Evolutionary conservation across 2,113 vertebrate genomes (phyloP), one percentile per base, ranked within the genome.

Genomic region (Mola mola): DNA sequence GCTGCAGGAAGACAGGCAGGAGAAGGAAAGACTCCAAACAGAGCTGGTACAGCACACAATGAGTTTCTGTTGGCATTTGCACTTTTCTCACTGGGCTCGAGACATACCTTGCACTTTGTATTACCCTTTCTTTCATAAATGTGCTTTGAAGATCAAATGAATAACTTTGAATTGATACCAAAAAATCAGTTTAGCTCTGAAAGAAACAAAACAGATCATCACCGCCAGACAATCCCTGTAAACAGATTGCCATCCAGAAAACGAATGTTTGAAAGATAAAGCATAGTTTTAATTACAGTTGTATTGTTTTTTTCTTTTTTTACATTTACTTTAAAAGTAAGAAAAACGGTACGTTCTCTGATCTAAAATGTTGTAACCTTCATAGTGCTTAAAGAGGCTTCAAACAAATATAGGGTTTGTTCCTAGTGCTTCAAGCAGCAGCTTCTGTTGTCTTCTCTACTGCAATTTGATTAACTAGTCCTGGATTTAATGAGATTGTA

Each of bases 21-120:
- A 91, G 29, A 93, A 93, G 12, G 94, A 95, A 62, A 90, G 93
- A 65, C 89, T 98, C 24, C 93, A 94, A 73, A 95, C 94, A 66
- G 96, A 99, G 78, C 92, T 99, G 96, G 97, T 98, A 94, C 85
- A 48, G 48, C 46, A 38, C 42, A 24, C 31, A 29, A 34, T 21
- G 9, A 25, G 16, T 46, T 49, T 59, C 28, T 24, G 19, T 21
- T 38, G 43, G 12, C 17, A 8, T 47, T 42, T 42, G 5, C 44
- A 47, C 16, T 24, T 7, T 37, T 38, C n/a, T 66, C 28, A 21
- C 29, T 9, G 8, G 33, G 40, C 40, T 25, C 6, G 3, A 42
- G 8, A 69, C 43, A 20, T 4, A 29, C 37, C 52, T 63, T 43
- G 46, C 17, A 15, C 24, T 11, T 58, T 50, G 16, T 50, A 21